phyloP scores from a whole-genome alignment of 1,140 invertebrate species.

The Bombus soroeensis region DNA sequence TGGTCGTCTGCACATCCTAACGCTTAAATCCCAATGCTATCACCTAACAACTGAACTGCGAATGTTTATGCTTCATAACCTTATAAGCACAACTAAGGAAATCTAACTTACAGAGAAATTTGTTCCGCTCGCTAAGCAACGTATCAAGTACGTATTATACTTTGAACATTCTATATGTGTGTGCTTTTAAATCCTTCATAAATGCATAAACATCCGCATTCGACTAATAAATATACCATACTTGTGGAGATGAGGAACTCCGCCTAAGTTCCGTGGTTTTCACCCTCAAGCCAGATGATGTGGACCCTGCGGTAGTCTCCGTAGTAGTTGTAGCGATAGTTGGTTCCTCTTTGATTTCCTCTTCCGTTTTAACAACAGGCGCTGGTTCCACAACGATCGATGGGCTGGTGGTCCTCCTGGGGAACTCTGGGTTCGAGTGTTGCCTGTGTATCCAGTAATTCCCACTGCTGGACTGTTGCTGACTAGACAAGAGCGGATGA shows the following conservation, averaged over 20 bases:
- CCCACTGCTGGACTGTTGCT: constrained; percentile 72
- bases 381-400: constrained; percentile 69
- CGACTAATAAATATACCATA: constrained; percentile 47
- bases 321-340: constrained; percentile 7
- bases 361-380: constrained; percentile 73
- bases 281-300: constrained; percentile 60
- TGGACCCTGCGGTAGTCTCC: not conserved
- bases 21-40: too few species aligned
- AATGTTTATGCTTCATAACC: too few species aligned
- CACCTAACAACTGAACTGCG: too few species aligned
- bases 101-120: too few species aligned
- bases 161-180: too few species aligned
- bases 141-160: too few species aligned
- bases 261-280: constrained; percentile 78
- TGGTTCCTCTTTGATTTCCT: constrained; percentile 54
- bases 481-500: constrained; percentile 85
- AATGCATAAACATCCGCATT: not conserved
- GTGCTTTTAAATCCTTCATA: too few species aligned
- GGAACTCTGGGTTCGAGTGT: constrained; percentile 82
- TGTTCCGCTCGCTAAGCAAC: too few species aligned
- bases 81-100: too few species aligned
- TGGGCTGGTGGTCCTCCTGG: constrained; percentile 75
- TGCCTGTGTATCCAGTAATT: constrained; percentile 81
- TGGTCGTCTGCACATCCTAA: too few species aligned
- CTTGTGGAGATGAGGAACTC: constrained; percentile 85